Conservation (phyloP, 2,113 vertebrate genomes). For the Strigops habroptila region DNA sequence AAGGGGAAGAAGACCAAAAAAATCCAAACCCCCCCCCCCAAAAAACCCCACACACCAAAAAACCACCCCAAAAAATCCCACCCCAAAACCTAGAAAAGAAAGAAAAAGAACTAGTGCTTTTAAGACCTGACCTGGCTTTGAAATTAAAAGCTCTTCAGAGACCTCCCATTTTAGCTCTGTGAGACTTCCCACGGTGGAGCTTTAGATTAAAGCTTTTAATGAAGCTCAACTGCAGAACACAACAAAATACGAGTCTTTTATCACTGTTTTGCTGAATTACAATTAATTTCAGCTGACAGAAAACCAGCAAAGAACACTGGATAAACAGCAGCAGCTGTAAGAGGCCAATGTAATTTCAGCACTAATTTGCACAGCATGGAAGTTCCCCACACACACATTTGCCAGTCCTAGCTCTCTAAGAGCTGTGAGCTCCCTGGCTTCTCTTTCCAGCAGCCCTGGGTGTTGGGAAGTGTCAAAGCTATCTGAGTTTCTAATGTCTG, state of each 20-base stretch:
- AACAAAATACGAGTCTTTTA: neutral
- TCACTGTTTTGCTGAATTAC: neutral
- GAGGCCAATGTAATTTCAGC: neutral
- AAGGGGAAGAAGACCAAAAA: neutral
- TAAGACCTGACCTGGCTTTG: neutral
- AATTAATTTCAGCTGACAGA: neutral
- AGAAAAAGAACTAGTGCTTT: neutral
- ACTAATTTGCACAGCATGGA: conserved; percentile 7
- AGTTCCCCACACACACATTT: neutral
- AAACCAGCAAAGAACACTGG: neutral
- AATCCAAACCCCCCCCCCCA: no score
- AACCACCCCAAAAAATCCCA: neutral
- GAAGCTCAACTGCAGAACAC: neutral
- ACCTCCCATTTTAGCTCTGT: neutral
- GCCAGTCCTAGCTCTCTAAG: neutral
- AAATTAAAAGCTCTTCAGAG: neutral
- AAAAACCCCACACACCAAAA: neutral
- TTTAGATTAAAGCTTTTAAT: conserved; percentile 23
- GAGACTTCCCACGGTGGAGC: neutral
- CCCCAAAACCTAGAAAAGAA: neutral
- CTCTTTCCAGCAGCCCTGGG: neutral
- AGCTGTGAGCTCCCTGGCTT: neutral
- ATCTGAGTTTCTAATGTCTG: neutral
- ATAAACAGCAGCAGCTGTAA: neutral
- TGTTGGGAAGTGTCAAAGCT: neutral